Evolutionary conservation across 1,140 invertebrate species (phyloP).

Genomic region (Paramacrobiotus metropolitanus): DNA sequence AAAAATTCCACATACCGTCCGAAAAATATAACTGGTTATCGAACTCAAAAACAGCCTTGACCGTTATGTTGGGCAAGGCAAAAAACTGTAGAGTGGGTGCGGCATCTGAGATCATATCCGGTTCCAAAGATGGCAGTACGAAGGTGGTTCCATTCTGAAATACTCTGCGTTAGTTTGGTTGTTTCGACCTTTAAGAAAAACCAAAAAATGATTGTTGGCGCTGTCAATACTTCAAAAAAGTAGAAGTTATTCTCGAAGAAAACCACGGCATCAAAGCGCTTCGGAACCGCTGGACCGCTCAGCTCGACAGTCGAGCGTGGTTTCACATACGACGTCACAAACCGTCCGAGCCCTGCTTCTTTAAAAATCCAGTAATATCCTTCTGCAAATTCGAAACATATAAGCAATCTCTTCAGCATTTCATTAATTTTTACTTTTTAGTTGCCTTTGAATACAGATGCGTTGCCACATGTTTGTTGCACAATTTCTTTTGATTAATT

Average conservation of each 20-base stretch:
- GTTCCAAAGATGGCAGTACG: background rate
- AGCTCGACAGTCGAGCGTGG: background rate
- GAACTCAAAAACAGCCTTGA: background rate
- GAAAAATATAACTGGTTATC: background rate
- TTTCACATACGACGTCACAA: background rate
- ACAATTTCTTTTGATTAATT: background rate
- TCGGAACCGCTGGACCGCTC: background rate
- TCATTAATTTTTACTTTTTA: background rate
- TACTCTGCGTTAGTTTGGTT: background rate
- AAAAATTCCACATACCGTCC: background rate
- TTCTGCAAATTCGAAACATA: background rate
- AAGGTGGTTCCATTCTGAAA: background rate
- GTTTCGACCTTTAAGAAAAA: background rate
- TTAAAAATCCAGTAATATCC: background rate
- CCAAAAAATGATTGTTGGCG: background rate
- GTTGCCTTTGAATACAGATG: too few species aligned
- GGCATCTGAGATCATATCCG: background rate
- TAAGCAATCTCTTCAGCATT: background rate
- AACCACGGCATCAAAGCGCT: background rate
- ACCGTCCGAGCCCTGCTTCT: background rate
- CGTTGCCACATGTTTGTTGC: too few species aligned
- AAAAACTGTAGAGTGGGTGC: background rate
- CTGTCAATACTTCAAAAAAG: too few species aligned
- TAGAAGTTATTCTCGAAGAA: background rate
- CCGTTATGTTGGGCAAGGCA: background rate